Base-by-base conservation (phyloP, 1,140 invertebrate species). In the Achroia grisella region DNA sequence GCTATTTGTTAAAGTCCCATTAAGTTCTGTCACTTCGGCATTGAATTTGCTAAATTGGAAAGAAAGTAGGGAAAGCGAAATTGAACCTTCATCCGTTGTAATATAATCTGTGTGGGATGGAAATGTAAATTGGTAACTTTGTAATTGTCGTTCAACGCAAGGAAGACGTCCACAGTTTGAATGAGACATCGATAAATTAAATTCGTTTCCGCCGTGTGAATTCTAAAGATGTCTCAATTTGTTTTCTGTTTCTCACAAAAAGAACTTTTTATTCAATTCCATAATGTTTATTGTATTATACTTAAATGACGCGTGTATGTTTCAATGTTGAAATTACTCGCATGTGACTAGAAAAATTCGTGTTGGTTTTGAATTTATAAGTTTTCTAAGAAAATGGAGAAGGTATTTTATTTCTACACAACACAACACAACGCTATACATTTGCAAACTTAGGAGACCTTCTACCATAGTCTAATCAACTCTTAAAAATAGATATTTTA, bases 121-220 rank as follows among this genome's bases (percentile, higher is more conserved):
- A 52, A 15, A 39, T 14, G 2, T 36, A 62, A 49, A 14, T 58
- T 71, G 58, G 66, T 41, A 39, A 43, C 43, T 40, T 58, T 60
- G 60, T 81, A 79, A 84, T 82, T 81, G 76, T 81, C 62, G 60
- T 72, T 57, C 71, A 55, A 70, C 56, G 67, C 67, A 75, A 76
- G 50, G 51, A 60, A 77, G 67, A 61, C 64, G 62, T 70, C 56
- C 62, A 39, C 61, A 67, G 61, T 77, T 76, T 68, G 69, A 81
- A 82, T 82, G 65, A 77, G 73, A 74, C 65, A 63, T 73, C 77
- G 58, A 85, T 85, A 85, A 85, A 85, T 82, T 80, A 85, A 81
- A 82, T 85, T 81, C 52, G 69, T 66, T 85, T 82, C 78, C 78
- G 78, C 76, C 48, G 52, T 71, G 66, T 71, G 67, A 81, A 69